phyloP scores from a whole-genome alignment of 2,888 invertebrate species.

The Andrena hattorfiana region DNA sequence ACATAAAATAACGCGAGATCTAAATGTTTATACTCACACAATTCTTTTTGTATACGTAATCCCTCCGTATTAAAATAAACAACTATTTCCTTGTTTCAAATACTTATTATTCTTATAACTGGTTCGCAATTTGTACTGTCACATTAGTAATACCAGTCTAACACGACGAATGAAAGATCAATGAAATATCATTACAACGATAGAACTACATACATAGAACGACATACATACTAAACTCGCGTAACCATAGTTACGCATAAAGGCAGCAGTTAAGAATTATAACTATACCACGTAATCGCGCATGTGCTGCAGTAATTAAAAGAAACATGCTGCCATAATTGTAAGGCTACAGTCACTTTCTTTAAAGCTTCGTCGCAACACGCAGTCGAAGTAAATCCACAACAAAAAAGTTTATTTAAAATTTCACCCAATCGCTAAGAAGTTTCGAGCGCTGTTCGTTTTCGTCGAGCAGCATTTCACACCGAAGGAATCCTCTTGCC shows the following conservation, averaged over 20 bases:
- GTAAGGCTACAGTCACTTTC: not conserved
- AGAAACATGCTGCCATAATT: not conserved
- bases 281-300: not conserved
- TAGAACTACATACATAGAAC: too few relatives aligned
- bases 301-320: not conserved
- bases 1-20: too few relatives aligned
- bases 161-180: too few relatives aligned
- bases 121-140: too few relatives aligned
- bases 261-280: not conserved
- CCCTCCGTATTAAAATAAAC: too few relatives aligned
- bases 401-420: slow-evolving; percentile 10
- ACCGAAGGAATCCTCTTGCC: slow-evolving; percentile 14
- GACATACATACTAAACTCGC: not conserved
- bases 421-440: slow-evolving; percentile 21
- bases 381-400: not conserved
- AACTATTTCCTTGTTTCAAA: too few relatives aligned
- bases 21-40: too few relatives aligned
- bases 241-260: not conserved
- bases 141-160: too few relatives aligned
- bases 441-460: not conserved
- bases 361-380: too few relatives aligned
- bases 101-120: too few relatives aligned
- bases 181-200: not conserved
- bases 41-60: too few relatives aligned
- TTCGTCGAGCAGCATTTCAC: slow-evolving; percentile 8